phyloP scores from a whole-genome alignment of 53 echinoderm and acorn worm genomes.

The Glandiceps talaboti region DNA sequence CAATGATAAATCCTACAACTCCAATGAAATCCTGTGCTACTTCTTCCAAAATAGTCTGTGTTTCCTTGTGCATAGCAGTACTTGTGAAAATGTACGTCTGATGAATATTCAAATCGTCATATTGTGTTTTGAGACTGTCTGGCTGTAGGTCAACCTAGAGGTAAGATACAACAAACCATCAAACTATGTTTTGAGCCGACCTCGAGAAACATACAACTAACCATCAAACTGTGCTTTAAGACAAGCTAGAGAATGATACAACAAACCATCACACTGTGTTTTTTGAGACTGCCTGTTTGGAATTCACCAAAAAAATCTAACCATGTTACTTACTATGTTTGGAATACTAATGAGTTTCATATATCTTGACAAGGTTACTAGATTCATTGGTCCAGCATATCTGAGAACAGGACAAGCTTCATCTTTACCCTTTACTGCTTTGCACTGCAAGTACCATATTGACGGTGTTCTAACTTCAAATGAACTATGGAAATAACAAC shows the following conservation, averaged over 20 bases:
- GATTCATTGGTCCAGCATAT: conserved; percentile 29
- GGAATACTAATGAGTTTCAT: conserved; percentile 35
- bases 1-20: conserved; percentile 39
- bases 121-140: too few relatives aligned
- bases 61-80: not conserved
- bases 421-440: not conserved
- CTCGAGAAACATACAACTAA: too few relatives aligned
- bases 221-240: too few relatives aligned
- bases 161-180: too few relatives aligned
- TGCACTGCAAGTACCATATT: conserved; percentile 54
- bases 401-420: conserved; percentile 35
- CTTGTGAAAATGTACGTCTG: not conserved
- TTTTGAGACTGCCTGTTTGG: too few relatives aligned
- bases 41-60: not conserved
- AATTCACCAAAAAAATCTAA: too few relatives aligned
- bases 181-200: too few relatives aligned
- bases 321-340: conserved; percentile 42
- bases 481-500: too few relatives aligned
- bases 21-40: conserved; percentile 19
- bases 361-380: conserved; percentile 36
- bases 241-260: too few relatives aligned
- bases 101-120: not conserved
- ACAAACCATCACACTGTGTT: too few relatives aligned
- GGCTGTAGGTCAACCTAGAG: too few relatives aligned
- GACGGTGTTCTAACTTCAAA: not conserved